A percentile compares a stretch with the other conserved stretches of the same genome.
These are phyloP conservation scores for Drosophila phalerata DNA, from an alignment of 2,888 invertebrate species.

Conservation along the genomic window DNA sequence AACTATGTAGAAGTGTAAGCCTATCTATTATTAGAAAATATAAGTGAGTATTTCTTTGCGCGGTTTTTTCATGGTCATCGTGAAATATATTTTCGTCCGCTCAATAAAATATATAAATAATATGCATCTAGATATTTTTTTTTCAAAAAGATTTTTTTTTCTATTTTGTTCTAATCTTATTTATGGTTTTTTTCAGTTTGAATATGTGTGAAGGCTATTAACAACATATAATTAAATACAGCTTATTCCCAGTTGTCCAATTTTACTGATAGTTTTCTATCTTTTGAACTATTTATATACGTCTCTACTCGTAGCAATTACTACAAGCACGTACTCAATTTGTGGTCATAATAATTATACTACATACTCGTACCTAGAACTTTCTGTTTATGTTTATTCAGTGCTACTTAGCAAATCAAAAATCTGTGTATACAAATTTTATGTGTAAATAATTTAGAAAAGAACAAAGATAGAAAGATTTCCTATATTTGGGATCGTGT, in stretches of 20 bases:
- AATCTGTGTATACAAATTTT: slow-evolving; percentile 7
- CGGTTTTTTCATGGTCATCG: slow-evolving; percentile 36
- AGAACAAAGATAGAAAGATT: slow-evolving; percentile 1
- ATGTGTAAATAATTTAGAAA: slow-evolving; percentile 9
- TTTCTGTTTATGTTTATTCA: slow-evolving; percentile 19
- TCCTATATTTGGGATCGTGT: background rate
- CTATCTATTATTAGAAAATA: slow-evolving; percentile 51
- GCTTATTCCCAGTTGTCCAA: no score
- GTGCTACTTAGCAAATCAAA: slow-evolving; percentile 1
- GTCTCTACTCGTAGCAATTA: no score
- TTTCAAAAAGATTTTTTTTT: slow-evolving; percentile 45
- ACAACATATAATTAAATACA: background rate
- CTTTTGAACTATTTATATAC: background rate
- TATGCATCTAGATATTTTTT: slow-evolving; percentile 27
- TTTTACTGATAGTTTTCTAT: background rate
- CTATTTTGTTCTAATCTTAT: slow-evolving; percentile 11
- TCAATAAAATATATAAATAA: slow-evolving; percentile 50
- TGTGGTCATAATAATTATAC: background rate
- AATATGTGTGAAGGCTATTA: slow-evolving; percentile 10
- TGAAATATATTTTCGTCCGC: slow-evolving; percentile 44
- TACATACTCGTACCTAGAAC: background rate
- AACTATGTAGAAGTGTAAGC: slow-evolving; percentile 27
- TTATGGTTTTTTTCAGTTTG: slow-evolving; percentile 10
- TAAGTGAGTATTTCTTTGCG: slow-evolving; percentile 20
- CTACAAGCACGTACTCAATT: background rate